phyloP scores from a whole-genome alignment of 23 tunicate genomes.

The Trididemnum miniatum region DNA sequence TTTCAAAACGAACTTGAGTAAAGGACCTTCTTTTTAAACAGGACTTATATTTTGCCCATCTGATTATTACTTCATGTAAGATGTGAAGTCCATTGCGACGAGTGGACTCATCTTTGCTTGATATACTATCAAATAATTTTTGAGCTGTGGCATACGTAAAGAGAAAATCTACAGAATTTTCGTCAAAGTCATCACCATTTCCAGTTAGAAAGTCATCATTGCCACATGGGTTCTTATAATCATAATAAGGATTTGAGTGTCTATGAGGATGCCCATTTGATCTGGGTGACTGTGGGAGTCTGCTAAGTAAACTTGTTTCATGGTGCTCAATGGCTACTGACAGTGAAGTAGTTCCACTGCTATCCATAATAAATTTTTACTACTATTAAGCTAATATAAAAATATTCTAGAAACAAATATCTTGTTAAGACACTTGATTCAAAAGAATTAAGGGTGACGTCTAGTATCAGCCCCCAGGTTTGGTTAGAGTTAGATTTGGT shows the following conservation, averaged over 20 bases:
- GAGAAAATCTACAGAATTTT: not conserved
- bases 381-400: no score
- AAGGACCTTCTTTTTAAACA: not conserved
- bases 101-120: conserved; percentile 45
- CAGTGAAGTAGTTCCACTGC: not conserved
- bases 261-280: not conserved
- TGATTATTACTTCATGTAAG: not conserved
- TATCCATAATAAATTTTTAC: no score
- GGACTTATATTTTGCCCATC: not conserved
- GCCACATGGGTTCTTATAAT: no score
- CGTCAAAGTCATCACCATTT: not conserved
- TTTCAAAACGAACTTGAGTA: not conserved
- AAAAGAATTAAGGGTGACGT: no score
- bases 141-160: conserved; percentile 55
- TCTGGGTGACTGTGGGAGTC: not conserved
- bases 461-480: no score
- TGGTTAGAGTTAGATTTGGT: no score
- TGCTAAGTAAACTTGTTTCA: not conserved
- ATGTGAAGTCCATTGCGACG: not conserved
- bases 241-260: not conserved
- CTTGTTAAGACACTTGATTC: no score
- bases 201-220: not conserved
- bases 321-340: not conserved
- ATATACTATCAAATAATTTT: conserved; percentile 40
- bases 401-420: no score